Evolutionary conservation across 2,888 invertebrate species (phyloP), one percentile per base, ranked within the genome.

Genomic region (Caenorhabditis sp.): DNA sequence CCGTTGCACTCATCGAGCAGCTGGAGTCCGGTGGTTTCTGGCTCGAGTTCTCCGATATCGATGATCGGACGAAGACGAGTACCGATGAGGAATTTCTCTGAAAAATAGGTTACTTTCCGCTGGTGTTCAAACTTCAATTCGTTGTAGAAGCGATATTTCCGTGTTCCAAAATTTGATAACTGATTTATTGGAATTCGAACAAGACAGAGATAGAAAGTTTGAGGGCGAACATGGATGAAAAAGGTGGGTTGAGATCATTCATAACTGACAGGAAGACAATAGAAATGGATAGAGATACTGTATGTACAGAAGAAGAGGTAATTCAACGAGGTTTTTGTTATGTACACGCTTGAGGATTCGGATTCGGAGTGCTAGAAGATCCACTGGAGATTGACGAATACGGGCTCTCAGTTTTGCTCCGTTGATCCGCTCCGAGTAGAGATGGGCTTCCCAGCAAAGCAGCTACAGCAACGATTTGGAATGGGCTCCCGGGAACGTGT

Each of bases 401-500:
- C 7, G 86, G 86, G 24, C 84, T 83, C 24, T 87, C 87, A 4
- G 85, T 82, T 44, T 84, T 85, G 22, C 85, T 75, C n/a, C 82
- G 49, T 19, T 87, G 76, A n/a, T 76, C 76, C 0, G 54, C 86
- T n/a, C 82, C 63, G 0, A 63, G 31, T 22, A 79, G 19, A 4
- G 80, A 69, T 1, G 86, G 81, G 12, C 81, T 75, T 10, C 80
- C 77, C 12, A 87, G 64, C 8, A 86, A 70, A 2, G 87, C 79
- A 5, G 86, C 80, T 2, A 88, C 87, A 0, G 86, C 88, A 14
- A 87, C 82, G 12, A 89, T 86, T 69, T 88, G 88, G 61, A 88
- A 88, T 8, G 89, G 89, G 28, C 88, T 88, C 1, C 89, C 88
- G 2, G 89, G 85, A 2, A 89, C 88, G 47, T 88, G 88, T 49